Evolutionary conservation across 2,797 vertebrate genomes (phyloP).

Genomic region (Valencia hispanica): DNA sequence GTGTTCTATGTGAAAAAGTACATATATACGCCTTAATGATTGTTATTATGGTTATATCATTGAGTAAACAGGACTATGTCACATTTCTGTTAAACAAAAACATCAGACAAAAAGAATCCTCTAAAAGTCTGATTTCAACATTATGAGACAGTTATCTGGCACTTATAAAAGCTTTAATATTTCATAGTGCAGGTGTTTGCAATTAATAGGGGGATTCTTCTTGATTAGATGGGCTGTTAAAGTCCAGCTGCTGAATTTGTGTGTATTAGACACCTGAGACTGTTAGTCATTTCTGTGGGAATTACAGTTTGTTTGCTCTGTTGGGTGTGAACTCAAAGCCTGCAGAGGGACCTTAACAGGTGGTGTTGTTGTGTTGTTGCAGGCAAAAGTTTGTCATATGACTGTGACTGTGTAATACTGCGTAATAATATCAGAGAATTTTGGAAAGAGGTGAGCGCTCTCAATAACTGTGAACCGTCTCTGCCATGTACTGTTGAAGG

Average conservation of each 20-base stretch:
- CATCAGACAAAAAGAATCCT: background rate
- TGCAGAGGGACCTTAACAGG: conserved; percentile 60
- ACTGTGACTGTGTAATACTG: background rate
- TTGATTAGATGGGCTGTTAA: conserved; percentile 52
- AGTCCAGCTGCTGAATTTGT: conserved; percentile 68
- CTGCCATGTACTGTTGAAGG: too few species aligned
- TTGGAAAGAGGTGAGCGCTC: too few species aligned
- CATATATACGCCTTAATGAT: too few species aligned
- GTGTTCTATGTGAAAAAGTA: background rate
- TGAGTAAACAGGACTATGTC: background rate
- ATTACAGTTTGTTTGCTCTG: conserved; percentile 59
- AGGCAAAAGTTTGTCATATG: conserved; percentile 1
- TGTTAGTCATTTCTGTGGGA: conserved; percentile 68
- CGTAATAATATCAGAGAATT: too few species aligned
- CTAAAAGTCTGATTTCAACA: background rate
- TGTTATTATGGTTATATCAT: background rate
- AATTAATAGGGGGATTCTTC: conserved; percentile 52
- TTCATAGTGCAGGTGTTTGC: conserved; percentile 52
- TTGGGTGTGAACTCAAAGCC: conserved; percentile 23
- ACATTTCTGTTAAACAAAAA: background rate
- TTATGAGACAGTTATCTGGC: background rate
- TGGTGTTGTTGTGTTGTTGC: conserved; percentile 63
- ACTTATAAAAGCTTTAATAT: conserved; percentile 8
- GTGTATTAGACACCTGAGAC: conserved; percentile 65
- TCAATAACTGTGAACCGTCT: too few species aligned